Base-by-base conservation (phyloP, 2,888 invertebrate genomes). In the Temnothorax unifasciatus region DNA sequence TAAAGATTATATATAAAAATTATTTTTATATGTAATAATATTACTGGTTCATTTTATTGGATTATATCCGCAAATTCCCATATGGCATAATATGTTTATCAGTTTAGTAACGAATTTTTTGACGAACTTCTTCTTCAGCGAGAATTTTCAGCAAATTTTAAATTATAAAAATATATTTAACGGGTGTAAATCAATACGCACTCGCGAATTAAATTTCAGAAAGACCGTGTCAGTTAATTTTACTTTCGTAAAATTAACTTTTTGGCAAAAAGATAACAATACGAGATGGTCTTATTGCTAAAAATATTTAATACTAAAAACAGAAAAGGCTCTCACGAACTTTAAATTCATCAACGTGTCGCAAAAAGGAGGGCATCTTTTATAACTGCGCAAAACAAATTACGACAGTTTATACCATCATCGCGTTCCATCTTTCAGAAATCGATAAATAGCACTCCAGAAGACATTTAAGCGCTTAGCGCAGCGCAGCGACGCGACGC, bases 381-480 rank as follows among this genome's bases (percentile, higher is more conserved):
- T 71, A n/a, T 73, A 59, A 57, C 18, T 13, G 25, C 25, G 15
- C 11, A 21, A 47, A 61, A 18, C 1, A n/a, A 44, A 64, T 38
- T 38, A 52, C 38, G 8, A n/a, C 41, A 21, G 38, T 54, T 76
- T 41, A 69, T 47, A 69, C 59, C 69, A 25, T 29, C 44, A 47
- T 34, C 59, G 18, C 59, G 21, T 29, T 69, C 15, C 3, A 47
- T 47, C 69, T 69, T 59, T 8, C 25, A 18, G 21, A 50, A 79
- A 79, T 79, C 69, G 13, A 79, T 59, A 69, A 47, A 47, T 25
- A 5, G 25, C 29, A 50, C 59, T 59, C 11, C 21, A 18, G 3
- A 61, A 81, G 71, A 81, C 59, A 38, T 59, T 69, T 44, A 18
- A n/a, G 47, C 47, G 57, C 18, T 69, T 69, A 52, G 47, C 69